Evolutionary conservation across 30 jellyfish, hydroid and myxozoan species (phyloP).

Genomic region (Pelagia noctiluca): DNA sequence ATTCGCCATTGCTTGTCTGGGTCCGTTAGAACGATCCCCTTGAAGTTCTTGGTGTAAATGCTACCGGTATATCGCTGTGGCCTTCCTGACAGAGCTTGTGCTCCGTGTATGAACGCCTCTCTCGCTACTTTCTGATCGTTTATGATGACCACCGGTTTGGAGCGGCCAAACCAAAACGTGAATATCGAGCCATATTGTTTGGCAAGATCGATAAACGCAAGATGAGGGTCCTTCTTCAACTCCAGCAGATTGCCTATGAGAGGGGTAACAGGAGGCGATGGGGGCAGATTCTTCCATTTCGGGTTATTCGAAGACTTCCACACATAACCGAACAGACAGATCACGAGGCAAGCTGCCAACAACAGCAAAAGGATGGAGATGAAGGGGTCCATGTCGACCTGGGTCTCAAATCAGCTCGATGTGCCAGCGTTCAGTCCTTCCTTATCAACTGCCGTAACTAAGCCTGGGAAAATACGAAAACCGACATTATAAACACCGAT

Average conservation of each 20-base stretch:
- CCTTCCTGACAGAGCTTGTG: conserved; percentile 68
- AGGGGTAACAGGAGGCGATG: conserved; percentile 73
- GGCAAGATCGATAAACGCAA: conserved; percentile 29
- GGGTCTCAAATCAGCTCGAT: not conserved
- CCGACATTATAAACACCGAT: not conserved
- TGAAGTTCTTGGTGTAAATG: conserved; percentile 60
- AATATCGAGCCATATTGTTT: conserved; percentile 57
- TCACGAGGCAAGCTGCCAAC: conserved; percentile 11
- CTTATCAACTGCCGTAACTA: not conserved
- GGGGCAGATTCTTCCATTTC: conserved; percentile 64
- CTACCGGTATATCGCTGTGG: conserved; percentile 72
- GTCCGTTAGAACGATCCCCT: conserved; percentile 66
- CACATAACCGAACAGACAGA: not conserved
- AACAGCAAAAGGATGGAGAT: conserved; percentile 3
- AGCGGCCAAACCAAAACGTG: conserved; percentile 77
- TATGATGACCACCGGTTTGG: conserved; percentile 67
- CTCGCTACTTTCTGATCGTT: conserved; percentile 72
- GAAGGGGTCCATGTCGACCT: too few species aligned
- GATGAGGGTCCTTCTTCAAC: conserved; percentile 47
- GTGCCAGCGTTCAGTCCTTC: not conserved
- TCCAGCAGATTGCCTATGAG: conserved; percentile 62
- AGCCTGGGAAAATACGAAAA: not conserved
- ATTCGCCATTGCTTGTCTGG: conserved; percentile 42
- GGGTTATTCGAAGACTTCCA: not conserved
- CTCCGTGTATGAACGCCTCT: conserved; percentile 67